Evolutionary conservation across 2,888 invertebrate genomes (phyloP).

Genomic region (Catocala fraxini): DNA sequence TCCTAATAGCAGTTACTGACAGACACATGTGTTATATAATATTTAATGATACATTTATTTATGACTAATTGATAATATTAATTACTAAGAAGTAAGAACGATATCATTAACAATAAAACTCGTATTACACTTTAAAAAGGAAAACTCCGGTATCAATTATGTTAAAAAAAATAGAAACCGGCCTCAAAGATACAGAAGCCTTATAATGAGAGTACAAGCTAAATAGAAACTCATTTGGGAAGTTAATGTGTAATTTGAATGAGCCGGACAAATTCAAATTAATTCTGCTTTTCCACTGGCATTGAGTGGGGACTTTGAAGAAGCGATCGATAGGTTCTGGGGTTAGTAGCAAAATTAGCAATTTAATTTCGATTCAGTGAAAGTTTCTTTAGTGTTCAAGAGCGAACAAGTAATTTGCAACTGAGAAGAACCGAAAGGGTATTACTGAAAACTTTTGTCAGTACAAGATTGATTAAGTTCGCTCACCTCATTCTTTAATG

Average conservation of each 20-base stretch:
- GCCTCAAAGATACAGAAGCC: slow-evolving; percentile 5
- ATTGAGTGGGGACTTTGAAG: slow-evolving; percentile 59
- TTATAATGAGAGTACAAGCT: slow-evolving; percentile 17
- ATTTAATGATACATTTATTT: too few species aligned
- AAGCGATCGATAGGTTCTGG: slow-evolving; percentile 70
- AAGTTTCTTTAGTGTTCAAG: slow-evolving; percentile 70
- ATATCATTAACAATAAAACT: slow-evolving; percentile 2
- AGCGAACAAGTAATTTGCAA: slow-evolving; percentile 73
- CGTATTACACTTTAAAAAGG: neutral
- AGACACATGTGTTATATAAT: too few species aligned
- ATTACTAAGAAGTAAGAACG: too few species aligned
- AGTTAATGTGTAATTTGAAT: slow-evolving; percentile 52
- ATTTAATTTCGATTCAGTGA: slow-evolving; percentile 75
- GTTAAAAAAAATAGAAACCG: neutral
- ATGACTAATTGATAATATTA: too few species aligned
- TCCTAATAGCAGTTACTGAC: too few species aligned
- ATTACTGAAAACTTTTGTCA: slow-evolving; percentile 66
- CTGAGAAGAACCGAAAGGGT: slow-evolving; percentile 63
- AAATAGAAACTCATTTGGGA: slow-evolving; percentile 52
- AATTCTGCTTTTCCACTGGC: slow-evolving; percentile 57
- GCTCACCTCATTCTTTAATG: slow-evolving; percentile 48
- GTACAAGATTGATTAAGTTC: slow-evolving; percentile 69
- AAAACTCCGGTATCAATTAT: slow-evolving; percentile 7
- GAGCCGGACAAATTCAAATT: slow-evolving; percentile 63
- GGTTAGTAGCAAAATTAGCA: slow-evolving; percentile 76